phyloP scores from a whole-genome alignment of 37 sponge, comb jelly and placozoan species.

The Bolinopsis microptera region DNA sequence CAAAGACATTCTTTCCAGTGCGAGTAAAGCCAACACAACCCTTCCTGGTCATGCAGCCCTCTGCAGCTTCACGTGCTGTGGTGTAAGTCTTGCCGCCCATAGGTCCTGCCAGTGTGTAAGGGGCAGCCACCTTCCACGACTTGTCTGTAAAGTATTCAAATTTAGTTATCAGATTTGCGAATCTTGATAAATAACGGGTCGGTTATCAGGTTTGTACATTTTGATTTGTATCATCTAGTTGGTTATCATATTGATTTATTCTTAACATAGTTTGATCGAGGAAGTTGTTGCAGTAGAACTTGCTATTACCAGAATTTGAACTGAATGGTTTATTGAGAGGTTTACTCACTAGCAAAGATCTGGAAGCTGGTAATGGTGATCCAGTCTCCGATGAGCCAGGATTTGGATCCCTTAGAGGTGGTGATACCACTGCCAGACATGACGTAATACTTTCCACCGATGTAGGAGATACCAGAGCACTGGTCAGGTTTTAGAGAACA shows the following conservation, averaged over 20 bases:
- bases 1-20: neutral
- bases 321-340: no score
- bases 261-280: no score
- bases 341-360: slow-evolving; percentile 1
- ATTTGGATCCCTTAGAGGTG: neutral
- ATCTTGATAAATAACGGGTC: no score
- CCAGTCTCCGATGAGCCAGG: neutral
- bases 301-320: no score
- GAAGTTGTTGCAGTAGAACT: no score
- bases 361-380: neutral
- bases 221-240: no score
- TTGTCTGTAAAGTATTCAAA: neutral
- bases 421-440: neutral
- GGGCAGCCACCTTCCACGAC: neutral
- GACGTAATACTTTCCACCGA: neutral
- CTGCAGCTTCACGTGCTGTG: neutral
- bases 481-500: neutral
- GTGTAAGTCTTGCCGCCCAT: neutral
- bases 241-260: no score
- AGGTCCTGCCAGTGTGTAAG: neutral
- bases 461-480: neutral
- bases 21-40: neutral
- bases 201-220: no score
- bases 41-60: neutral
- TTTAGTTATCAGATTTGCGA: neutral